Evolutionary conservation across 92 coral and sea anemone genomes (phyloP), one percentile per base, ranked within the genome.

Genomic region (Hydrozoanthus gracilis): DNA sequence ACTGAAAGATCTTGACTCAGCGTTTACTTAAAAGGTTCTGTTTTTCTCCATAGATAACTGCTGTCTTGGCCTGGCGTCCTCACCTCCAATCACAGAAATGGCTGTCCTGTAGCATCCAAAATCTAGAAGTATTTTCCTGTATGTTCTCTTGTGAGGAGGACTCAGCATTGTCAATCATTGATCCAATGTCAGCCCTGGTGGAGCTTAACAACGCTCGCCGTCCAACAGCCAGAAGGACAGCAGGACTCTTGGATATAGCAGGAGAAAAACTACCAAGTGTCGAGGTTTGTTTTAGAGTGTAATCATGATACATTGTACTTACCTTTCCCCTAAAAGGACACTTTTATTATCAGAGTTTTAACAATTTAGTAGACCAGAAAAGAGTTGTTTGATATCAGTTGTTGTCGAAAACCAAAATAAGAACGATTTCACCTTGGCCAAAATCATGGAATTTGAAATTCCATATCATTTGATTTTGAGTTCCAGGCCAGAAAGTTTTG

Each of bases 61-160:
- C 99, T 44, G 99, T 96, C 6, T 77, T 96, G 83, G 99, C 99
- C 3, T 96, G 99, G 99, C 96, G 99, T 18, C 99, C 99, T 8
- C 99, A 96, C 77, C 96, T 95, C 64, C 96, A 96, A 13, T 92
- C 95, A 51, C 99, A 96, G 76, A 96, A 96, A 87, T 95, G 98
- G 93, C 89, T 96, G 51, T 96, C 99, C 3, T 96, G 99, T 89
- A 96, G 99, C 71, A 83, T 96, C 0, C 99, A 96, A 83, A 96
- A 86, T 88, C 88, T 96, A 68, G 99, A 96, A 78, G 92, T 96
- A 89, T 96, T 96, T 83, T 96, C 99, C 0, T 96, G 99, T 86
- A 90, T 95, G 35, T 89, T 95, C 16, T 93, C 99, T 8, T 95
- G 95, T 79, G 98, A 96, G 82, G 99, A 96, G 44, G 99, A 96